Evolutionary conservation across 2,113 vertebrate species (phyloP), one percentile per base, ranked within the genome.

Genomic region (Indicator indicator): DNA sequence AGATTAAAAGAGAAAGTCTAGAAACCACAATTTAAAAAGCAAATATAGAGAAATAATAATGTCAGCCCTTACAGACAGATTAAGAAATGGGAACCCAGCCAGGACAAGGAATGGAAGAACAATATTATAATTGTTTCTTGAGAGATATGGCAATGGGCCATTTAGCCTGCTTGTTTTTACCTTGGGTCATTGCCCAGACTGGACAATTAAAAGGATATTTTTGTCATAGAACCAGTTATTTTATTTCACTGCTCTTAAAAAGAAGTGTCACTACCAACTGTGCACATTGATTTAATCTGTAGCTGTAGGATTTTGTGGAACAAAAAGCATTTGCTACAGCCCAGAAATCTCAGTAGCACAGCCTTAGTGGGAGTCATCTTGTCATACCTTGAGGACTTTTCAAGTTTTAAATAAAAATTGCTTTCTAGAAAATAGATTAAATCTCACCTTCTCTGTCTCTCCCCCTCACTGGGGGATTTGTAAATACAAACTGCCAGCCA

Each of bases 131-230:
- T 97, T 93, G 95, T 96, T 94, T 95, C 84, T 95, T 96, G 92
- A 97, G 97, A 96, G 76, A 33, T 79, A 91, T 97, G 96, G 95
- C 96, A 97, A 85, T 21, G 16, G 13, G 94, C 96, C 95, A 97
- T 93, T 97, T 95, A 96, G 95, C 72, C 73, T 97, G 92, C 94
- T 97, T 95, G 89, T 86, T 97, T 95, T 97, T 95, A 94, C 84
- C 59, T 97, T 98, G 97, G 96, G 84, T 82, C 81, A 30, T 40
- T 97, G 97, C 96, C 96, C 97, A 97, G 94, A 91, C 80, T 95
- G 91, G 95, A 97, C 94, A 98, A 96, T 97, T 97, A 97, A 96
- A 94, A 96, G 87, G 91, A 94, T 97, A 96, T 95, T 97, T 97
- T 94, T 95, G 86, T 92, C 94, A 94, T 54, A 60, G 50, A 86